Conservation (phyloP, 2,888 invertebrate genomes). For the Pherbina coryleti region DNA sequence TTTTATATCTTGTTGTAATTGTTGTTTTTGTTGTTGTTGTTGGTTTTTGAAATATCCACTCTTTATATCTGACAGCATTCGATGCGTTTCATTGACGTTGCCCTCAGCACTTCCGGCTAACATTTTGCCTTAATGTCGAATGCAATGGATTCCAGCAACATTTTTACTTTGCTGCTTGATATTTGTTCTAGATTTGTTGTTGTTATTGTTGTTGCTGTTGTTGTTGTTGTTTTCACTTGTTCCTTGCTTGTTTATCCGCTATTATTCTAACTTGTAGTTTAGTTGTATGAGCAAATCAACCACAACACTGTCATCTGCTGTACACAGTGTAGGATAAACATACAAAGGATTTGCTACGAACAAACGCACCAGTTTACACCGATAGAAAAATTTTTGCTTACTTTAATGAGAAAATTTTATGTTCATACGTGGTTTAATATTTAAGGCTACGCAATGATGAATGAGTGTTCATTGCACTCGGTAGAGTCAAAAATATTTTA, state of each 20-base stretch:
- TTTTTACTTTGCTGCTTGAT: background rate
- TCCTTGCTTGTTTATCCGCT: background rate
- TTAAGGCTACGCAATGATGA: too few relatives aligned
- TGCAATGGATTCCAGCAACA: background rate
- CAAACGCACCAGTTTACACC: background rate
- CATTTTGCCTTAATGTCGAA: background rate
- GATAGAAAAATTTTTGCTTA: background rate
- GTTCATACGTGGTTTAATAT: too few relatives aligned
- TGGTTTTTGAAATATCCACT: too few relatives aligned
- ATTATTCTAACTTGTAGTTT: background rate
- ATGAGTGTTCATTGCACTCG: too few relatives aligned
- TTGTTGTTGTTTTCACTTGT: background rate
- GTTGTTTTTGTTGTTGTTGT: background rate
- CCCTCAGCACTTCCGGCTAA: background rate
- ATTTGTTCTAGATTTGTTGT: background rate
- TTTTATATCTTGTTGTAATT: background rate
- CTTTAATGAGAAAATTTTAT: background rate
- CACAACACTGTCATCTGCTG: background rate
- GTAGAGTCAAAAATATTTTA: too few relatives aligned
- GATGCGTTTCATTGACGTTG: conserved; percentile 7
- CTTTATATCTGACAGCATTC: background rate
- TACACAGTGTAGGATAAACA: background rate
- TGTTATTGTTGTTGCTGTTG: background rate
- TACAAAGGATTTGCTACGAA: background rate
- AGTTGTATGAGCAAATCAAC: background rate